Evolutionary conservation across 2,888 invertebrate species (phyloP), one percentile per base, ranked within the genome.

Genomic region (Rhingia campestris): DNA sequence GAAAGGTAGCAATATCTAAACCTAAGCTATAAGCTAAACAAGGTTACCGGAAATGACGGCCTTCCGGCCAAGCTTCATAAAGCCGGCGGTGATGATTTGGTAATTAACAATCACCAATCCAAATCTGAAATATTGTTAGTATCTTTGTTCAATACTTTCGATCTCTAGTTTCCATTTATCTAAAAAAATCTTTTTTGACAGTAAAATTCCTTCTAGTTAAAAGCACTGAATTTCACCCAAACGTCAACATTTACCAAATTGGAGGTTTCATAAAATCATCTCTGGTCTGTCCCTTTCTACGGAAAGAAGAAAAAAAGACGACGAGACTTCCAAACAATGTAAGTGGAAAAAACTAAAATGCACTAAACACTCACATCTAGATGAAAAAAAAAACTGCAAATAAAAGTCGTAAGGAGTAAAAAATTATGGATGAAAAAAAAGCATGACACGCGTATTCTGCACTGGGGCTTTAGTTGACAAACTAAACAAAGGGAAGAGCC

Each of bases 371-470:
- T 49, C 69, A 47, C 61, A 56, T 9, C 5, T 45, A 10, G 49
- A 49, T 4, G 7, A 58, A 37, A 0, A 33, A 22, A 43, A n/a
- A 63, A 56, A 9, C 33, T 37, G 10, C 10, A 33, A 37, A 37
- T 45, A 10, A 35, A 41, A 14, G 22, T 3, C 14, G 9, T n/a
- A 7, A 39, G 12, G 37, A 14, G 49, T 39, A 12, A 75, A 51
- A 10, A n/a, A 43, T 12, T 4, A n/a, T 1, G 33, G 12, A 33
- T 47, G 51, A 54, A 80, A 67, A 73, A 47, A 54, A 45, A 81
- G 66, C 77, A 56, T 81, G 76, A 77, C 76, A 81, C 81, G 76
- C 81, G 81, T 53, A 72, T 76, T 76, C 76, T 76, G 70, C 81
- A 81, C 66, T 81, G 76, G 59, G 22, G 70, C 70, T 49, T 81